Percentiles rank a stretch among this genome's conserved stretches.
These are phyloP conservation scores for Dromius quadrimaculatus DNA, from an alignment of 2,888 invertebrate genomes.

Conservation along the genomic window DNA sequence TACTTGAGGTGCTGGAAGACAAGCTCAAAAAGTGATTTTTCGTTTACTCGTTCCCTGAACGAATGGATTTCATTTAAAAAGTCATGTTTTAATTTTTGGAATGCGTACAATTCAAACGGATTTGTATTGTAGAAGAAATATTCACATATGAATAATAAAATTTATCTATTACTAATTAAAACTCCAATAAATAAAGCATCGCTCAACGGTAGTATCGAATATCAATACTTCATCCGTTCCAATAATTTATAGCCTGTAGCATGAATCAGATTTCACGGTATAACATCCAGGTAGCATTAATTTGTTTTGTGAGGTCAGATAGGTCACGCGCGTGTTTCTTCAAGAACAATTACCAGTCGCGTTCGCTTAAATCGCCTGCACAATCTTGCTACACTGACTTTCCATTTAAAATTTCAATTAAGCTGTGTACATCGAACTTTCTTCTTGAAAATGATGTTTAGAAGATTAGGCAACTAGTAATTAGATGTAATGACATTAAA, in stretches of 20 bases:
- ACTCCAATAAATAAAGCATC: too few species aligned
- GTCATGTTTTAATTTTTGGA: background rate
- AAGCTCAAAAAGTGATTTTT: too few species aligned
- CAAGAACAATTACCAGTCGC: slow-evolving; percentile 25
- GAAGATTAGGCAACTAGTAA: background rate
- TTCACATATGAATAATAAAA: too few species aligned
- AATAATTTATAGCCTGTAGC: slow-evolving; percentile 6
- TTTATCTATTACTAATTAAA: too few species aligned
- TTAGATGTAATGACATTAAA: slow-evolving; percentile 6
- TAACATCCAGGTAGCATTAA: slow-evolving; percentile 43
- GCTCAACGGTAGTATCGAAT: background rate
- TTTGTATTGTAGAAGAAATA: too few species aligned
- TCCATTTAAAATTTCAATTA: background rate
- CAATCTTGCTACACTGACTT: background rate
- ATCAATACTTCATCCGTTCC: slow-evolving; percentile 16
- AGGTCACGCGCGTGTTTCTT: slow-evolving; percentile 24
- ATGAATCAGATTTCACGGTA: slow-evolving; percentile 40
- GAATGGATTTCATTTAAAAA: too few species aligned
- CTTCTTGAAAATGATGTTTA: background rate
- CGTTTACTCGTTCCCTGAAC: too few species aligned
- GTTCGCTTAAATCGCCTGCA: slow-evolving; percentile 18
- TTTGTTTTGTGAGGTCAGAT: slow-evolving; percentile 35
- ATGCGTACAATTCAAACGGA: too few species aligned
- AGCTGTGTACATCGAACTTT: background rate
- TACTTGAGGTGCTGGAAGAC: background rate